phyloP scores from a whole-genome alignment of 2,113 vertebrate genomes.

The Ictalurus punctatus region DNA sequence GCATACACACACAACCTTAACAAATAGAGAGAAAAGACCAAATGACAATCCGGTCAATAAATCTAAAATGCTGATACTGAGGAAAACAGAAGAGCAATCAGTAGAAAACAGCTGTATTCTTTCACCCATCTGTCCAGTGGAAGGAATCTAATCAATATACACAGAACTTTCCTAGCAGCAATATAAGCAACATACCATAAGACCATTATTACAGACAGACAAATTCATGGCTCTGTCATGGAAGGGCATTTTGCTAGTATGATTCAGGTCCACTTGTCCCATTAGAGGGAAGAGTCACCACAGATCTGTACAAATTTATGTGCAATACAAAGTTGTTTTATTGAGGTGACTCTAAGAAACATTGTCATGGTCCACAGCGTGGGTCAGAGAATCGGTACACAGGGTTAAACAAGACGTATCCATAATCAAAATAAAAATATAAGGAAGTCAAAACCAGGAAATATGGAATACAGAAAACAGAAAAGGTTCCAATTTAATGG shows the following conservation, averaged over 20 bases:
- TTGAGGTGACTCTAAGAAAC: neutral
- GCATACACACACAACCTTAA: conserved; percentile 12
- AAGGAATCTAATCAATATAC: conserved; percentile 33
- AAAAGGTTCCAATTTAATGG: neutral
- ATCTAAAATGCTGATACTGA: conserved; percentile 41
- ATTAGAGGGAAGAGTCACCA: neutral
- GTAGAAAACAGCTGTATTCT: conserved; percentile 25
- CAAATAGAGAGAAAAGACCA: conserved; percentile 30
- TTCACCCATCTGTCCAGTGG: conserved; percentile 12
- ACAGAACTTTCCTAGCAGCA: neutral
- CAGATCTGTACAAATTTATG: neutral
- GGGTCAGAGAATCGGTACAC: neutral
- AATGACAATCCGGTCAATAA: conserved; percentile 29
- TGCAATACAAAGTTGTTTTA: neutral
- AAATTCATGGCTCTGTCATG: neutral
- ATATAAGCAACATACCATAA: neutral
- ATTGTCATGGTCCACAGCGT: neutral
- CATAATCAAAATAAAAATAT: neutral
- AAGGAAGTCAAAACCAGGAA: neutral
- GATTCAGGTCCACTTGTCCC: neutral
- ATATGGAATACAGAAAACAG: neutral
- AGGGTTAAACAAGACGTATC: neutral
- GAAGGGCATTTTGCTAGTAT: neutral
- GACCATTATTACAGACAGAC: neutral
- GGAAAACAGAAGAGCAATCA: conserved; percentile 17